Conservation (phyloP, 92 coral and sea anemone species). For the Palythoa heliodiscus region DNA sequence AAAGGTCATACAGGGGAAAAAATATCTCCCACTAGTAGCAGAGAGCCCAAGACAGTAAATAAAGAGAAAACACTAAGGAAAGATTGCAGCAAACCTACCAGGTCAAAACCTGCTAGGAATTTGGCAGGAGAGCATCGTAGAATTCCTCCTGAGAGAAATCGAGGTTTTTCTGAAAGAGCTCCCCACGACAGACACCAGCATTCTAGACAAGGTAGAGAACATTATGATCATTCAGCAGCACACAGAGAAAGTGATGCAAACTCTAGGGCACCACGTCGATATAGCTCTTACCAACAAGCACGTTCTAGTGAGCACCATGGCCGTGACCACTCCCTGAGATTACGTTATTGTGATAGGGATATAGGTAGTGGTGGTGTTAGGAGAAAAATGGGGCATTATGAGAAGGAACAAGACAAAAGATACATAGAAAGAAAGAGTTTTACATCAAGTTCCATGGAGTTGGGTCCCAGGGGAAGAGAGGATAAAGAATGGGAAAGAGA, state of each 20-base stretch:
- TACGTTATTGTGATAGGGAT: neutral
- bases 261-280: neutral
- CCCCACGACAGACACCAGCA: conserved; percentile 2
- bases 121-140: neutral
- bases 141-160: neutral
- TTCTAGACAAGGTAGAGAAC: conserved; percentile 12
- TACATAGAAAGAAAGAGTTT: neutral
- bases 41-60: neutral
- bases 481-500: neutral
- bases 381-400: neutral
- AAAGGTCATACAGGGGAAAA: neutral
- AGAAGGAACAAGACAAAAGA: neutral
- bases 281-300: neutral
- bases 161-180: neutral
- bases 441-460: neutral
- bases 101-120: neutral
- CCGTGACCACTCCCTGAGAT: neutral
- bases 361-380: neutral
- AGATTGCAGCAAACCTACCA: neutral
- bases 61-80: neutral
- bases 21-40: too few relatives aligned
- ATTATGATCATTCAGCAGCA: neutral
- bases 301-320: neutral
- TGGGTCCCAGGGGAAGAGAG: neutral
- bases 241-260: neutral